A percentile compares a stretch with the other conserved stretches of the same genome.
Evolutionary conservation across 2,113 vertebrate species (phyloP).

Genomic region (Fulica atra): DNA sequence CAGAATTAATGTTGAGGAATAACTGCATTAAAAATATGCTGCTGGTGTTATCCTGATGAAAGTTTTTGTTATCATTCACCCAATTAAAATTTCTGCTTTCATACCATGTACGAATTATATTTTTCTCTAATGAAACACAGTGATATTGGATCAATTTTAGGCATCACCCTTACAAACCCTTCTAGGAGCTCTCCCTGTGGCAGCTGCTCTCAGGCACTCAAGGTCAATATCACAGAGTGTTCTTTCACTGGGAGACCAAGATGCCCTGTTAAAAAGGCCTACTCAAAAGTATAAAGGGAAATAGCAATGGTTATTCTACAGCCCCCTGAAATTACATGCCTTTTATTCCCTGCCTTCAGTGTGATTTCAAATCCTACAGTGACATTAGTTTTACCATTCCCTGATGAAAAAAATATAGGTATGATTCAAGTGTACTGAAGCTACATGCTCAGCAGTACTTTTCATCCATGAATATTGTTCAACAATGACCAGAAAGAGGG

Average conservation of each 20-base stretch:
- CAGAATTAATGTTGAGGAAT: background rate
- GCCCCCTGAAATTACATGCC: background rate
- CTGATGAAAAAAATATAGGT: background rate
- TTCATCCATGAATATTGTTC: background rate
- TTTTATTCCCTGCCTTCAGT: background rate
- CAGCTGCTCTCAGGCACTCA: background rate
- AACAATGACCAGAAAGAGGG: background rate
- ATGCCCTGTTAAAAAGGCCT: background rate
- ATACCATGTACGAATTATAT: background rate
- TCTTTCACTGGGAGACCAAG: background rate
- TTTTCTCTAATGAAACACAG: background rate
- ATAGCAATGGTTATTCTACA: background rate
- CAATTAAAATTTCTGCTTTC: background rate
- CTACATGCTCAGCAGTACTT: background rate
- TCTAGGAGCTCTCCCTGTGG: background rate
- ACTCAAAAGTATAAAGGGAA: background rate
- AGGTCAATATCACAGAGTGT: background rate
- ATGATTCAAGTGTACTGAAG: background rate
- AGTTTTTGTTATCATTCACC: background rate
- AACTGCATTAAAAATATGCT: background rate
- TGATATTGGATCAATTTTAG: background rate
- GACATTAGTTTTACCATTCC: background rate
- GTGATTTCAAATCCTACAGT: background rate
- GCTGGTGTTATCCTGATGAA: background rate
- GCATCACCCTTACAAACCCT: background rate